Evolutionary conservation across 1,140 invertebrate genomes (phyloP).

Genomic region (Lineus longissimus): DNA sequence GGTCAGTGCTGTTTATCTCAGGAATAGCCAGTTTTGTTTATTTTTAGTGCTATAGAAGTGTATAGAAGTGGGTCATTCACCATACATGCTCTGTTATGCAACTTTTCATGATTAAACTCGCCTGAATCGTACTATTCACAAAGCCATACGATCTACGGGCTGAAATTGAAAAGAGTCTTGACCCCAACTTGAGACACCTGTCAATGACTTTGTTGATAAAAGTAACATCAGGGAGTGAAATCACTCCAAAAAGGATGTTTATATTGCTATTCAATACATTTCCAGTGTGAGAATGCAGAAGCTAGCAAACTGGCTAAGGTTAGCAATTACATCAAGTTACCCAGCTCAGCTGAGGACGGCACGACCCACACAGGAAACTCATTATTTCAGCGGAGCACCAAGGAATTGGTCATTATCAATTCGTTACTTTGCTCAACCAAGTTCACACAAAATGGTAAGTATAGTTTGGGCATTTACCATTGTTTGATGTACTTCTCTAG

Average conservation of each 20-base stretch:
- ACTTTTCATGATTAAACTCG: too few species aligned
- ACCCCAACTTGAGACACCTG: too few species aligned
- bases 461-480: not conserved
- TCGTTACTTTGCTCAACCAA: conserved; percentile 91
- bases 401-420: conserved; percentile 77
- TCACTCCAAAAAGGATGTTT: not conserved
- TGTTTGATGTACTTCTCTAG: too few species aligned
- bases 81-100: too few species aligned
- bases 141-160: too few species aligned
- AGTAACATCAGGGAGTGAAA: too few species aligned
- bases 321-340: conserved; percentile 67
- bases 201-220: too few species aligned
- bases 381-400: conserved; percentile 73
- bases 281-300: conserved; percentile 69
- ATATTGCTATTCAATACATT: conserved; percentile 3
- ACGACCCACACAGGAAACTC: conserved; percentile 36
- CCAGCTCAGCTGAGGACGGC: conserved; percentile 60
- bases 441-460: conserved; percentile 83
- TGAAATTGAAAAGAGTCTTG: too few species aligned
- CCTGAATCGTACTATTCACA: too few species aligned
- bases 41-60: too few species aligned
- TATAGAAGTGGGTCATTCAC: too few species aligned
- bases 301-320: conserved; percentile 64
- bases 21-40: too few species aligned
- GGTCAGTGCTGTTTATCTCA: conserved; percentile 27